Conservation (phyloP, 1,140 invertebrate genomes). For the Doryteuthis pealeii region DNA sequence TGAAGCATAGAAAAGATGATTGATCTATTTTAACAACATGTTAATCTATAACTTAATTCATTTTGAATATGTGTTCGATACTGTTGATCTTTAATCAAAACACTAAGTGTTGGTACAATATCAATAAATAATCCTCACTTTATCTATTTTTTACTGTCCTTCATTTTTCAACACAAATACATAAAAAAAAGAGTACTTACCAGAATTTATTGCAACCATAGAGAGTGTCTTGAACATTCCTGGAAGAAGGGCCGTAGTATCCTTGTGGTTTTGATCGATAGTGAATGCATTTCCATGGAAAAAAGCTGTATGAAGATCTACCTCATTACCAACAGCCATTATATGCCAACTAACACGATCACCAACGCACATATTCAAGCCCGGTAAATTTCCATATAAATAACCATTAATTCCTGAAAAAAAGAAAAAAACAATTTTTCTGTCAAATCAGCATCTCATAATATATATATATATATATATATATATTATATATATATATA, state of each 20-base stretch:
- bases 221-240: constrained; percentile 40
- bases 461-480: not conserved
- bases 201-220: constrained; percentile 44
- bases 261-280: constrained; percentile 31
- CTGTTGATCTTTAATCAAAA: no score
- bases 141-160: no score
- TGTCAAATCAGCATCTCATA: not conserved
- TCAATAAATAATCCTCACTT: no score
- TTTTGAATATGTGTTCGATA: no score
- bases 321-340: constrained; percentile 41
- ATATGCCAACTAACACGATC: constrained; percentile 50
- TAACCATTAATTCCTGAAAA: constrained; percentile 39
- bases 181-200: no score
- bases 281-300: constrained; percentile 43
- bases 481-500: no score
- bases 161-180: no score
- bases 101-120: no score
- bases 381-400: constrained; percentile 47
- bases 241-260: constrained; percentile 41
- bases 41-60: no score
- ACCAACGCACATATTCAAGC: constrained; percentile 39
- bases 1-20: no score
- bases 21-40: no score
- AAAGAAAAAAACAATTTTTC: not conserved
- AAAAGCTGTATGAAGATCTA: constrained; percentile 41